Evolutionary conservation across 2,113 vertebrate genomes (phyloP).

Genomic region (Dicerorhinus sumatrensis): DNA sequence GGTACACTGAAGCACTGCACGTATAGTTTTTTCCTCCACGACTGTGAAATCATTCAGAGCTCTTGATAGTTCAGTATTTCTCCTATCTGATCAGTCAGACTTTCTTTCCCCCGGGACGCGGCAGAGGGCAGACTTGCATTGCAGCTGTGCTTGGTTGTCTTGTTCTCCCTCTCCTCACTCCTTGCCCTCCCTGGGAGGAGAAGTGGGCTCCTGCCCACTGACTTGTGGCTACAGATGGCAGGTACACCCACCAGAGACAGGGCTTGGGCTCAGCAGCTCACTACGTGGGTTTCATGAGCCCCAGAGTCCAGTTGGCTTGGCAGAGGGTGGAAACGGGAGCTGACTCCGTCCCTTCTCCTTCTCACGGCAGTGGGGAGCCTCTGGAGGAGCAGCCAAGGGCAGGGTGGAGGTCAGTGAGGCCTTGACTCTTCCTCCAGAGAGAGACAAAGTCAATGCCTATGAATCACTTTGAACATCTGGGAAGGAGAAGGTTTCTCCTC

Average conservation of each 20-base stretch:
- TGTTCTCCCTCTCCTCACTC: not conserved
- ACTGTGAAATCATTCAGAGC: not conserved
- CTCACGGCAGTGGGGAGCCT: not conserved
- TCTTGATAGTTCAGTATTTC: not conserved
- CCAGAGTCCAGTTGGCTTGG: not conserved
- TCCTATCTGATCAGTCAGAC: not conserved
- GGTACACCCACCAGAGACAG: not conserved
- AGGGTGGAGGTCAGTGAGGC: not conserved
- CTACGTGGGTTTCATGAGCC: not conserved
- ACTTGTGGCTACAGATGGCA: not conserved
- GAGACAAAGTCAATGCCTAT: not conserved
- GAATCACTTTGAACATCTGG: not conserved
- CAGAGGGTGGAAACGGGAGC: not conserved
- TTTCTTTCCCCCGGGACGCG: not conserved
- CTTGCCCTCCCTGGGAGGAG: not conserved
- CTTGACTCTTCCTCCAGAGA: not conserved
- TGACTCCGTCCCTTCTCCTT: not conserved
- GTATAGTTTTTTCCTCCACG: not conserved
- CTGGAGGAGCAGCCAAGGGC: not conserved
- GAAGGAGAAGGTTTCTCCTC: not conserved
- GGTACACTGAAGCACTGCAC: rapidly evolving
- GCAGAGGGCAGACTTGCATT: not conserved
- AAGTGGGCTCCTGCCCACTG: not conserved
- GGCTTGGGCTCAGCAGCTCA: not conserved
- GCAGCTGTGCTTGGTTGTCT: not conserved